Percentiles rank a stretch among this genome's conserved stretches.
These are phyloP conservation scores for Ochropleura plecta DNA, from an alignment of 2,888 invertebrate species.

Conservation along the genomic window DNA sequence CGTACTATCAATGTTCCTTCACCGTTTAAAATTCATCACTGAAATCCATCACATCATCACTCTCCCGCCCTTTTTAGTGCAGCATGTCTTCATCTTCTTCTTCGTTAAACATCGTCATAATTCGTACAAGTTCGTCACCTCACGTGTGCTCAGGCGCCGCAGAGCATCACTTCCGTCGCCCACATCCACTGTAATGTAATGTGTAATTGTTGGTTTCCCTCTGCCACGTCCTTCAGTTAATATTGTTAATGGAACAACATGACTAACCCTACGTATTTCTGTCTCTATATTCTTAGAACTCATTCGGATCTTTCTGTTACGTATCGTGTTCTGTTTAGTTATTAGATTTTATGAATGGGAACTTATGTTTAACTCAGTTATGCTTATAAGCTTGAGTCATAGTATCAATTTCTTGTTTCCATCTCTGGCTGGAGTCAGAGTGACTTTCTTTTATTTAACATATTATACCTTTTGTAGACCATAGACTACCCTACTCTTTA, in stretches of 20 bases:
- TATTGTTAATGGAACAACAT: constrained; percentile 71
- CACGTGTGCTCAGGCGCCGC: constrained; percentile 54
- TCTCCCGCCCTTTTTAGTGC: not conserved
- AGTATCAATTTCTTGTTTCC: constrained; percentile 39
- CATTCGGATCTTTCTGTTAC: constrained; percentile 39
- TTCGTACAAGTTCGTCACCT: constrained; percentile 43
- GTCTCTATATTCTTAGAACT: constrained; percentile 52
- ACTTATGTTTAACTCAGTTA: constrained; percentile 36
- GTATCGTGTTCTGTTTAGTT: constrained; percentile 39
- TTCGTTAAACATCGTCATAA: constrained; percentile 9
- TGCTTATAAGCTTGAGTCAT: constrained; percentile 38
- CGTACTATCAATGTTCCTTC: not conserved
- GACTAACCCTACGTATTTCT: constrained; percentile 58
- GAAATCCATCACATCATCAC: not conserved
- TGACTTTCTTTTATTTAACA: constrained; percentile 35
- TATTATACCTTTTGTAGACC: constrained; percentile 38
- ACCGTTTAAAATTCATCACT: constrained; percentile 3
- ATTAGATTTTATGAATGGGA: constrained; percentile 32
- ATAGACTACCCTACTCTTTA: not conserved
- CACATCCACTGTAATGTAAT: constrained; percentile 69
- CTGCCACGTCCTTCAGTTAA: constrained; percentile 74
- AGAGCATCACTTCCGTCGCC: constrained; percentile 71
- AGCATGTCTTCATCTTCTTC: not conserved
- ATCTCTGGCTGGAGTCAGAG: constrained; percentile 47
- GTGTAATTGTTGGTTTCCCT: constrained; percentile 73